Evolutionary conservation across 2,797 vertebrate species (phyloP).

Genomic region (Sebastes oblongus): DNA sequence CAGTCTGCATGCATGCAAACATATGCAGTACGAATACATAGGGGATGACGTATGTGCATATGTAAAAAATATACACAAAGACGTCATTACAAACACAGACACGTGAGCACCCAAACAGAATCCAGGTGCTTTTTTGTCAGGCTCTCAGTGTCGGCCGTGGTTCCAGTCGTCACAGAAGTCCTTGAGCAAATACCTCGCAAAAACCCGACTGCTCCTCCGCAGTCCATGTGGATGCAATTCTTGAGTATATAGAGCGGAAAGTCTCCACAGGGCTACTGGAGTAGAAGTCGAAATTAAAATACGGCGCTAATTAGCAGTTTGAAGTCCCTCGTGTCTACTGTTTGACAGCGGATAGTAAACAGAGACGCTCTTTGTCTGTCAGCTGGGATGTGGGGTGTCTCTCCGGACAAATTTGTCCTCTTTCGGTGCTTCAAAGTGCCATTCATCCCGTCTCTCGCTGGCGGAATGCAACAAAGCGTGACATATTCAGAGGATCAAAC

Average conservation of each 20-base stretch:
- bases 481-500: constrained; percentile 56
- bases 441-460: constrained; percentile 29
- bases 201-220: constrained; percentile 27
- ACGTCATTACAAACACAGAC: constrained; percentile 5
- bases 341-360: constrained; percentile 62
- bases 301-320: constrained; percentile 66
- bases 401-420: constrained; percentile 43
- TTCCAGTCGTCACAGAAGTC: constrained; percentile 36
- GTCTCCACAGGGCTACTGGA: constrained; percentile 70
- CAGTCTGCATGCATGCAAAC: neutral
- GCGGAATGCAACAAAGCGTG: constrained; percentile 5
- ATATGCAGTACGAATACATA: neutral
- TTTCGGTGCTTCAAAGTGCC: constrained; percentile 53
- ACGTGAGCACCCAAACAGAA: constrained; percentile 32
- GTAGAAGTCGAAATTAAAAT: constrained; percentile 60
- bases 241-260: constrained; percentile 76
- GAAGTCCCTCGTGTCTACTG: constrained; percentile 42
- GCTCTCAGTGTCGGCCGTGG: constrained; percentile 10
- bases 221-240: constrained; percentile 74
- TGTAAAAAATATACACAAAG: neutral
- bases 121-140: constrained; percentile 27
- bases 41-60: neutral
- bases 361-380: constrained; percentile 59
- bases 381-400: constrained; percentile 31
- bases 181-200: constrained; percentile 46